Evolutionary conservation across 2,113 vertebrate genomes (phyloP).

Genomic region (Hippocampus guttulatus): DNA sequence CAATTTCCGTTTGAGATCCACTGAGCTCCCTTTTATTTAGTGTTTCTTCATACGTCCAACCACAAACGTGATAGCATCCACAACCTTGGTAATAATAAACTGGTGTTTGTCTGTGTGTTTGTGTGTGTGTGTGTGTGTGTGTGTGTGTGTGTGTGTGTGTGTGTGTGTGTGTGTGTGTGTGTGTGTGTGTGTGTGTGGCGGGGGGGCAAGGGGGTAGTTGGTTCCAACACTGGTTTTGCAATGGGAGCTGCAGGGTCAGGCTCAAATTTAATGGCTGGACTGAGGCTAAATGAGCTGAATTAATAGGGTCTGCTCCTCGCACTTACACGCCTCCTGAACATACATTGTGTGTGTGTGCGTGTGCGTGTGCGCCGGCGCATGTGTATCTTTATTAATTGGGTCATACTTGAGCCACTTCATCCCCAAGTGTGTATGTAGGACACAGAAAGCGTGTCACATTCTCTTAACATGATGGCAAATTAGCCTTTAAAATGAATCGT

Average conservation of each 20-base stretch:
- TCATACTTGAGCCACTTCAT: slow-evolving; percentile 59
- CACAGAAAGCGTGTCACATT: background rate
- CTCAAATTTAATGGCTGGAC: slow-evolving; percentile 70
- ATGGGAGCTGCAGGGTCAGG: slow-evolving; percentile 59
- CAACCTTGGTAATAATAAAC: slow-evolving; percentile 16
- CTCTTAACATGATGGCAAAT: background rate
- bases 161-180: too few species aligned
- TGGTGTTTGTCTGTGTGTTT: slow-evolving; percentile 3
- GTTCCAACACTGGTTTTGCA: slow-evolving; percentile 39
- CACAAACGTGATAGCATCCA: background rate
- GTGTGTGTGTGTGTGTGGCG: background rate
- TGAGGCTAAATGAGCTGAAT: slow-evolving; percentile 73
- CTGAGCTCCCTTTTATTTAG: too few species aligned
- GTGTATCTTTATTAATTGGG: slow-evolving; percentile 57
- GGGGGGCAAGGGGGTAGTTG: slow-evolving; percentile 26
- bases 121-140: slow-evolving; percentile 2
- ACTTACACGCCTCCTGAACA: slow-evolving; percentile 71
- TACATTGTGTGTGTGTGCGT: slow-evolving; percentile 33
- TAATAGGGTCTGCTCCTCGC: slow-evolving; percentile 67
- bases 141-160: too few species aligned
- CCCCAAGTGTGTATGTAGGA: slow-evolving; percentile 36
- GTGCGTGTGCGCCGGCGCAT: slow-evolving; percentile 16
- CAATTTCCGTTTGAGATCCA: too few species aligned
- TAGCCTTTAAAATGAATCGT: background rate
- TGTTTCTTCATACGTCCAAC: too few species aligned